A percentile compares a stretch with the other conserved stretches of the same genome.
Conservation (phyloP, 2,888 invertebrate species). For the Limnephilus auricula region DNA sequence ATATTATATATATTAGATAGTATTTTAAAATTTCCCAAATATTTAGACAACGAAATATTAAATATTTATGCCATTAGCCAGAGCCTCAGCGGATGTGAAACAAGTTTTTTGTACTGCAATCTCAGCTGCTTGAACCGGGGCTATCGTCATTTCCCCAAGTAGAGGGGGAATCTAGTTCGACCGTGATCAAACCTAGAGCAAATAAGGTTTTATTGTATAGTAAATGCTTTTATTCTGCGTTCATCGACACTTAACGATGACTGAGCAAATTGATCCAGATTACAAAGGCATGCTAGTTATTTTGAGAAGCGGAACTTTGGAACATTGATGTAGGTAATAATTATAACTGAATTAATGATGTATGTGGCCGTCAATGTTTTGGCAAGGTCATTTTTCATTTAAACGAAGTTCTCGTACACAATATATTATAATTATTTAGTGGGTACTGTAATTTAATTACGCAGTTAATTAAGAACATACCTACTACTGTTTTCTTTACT, state of each 20-base stretch:
- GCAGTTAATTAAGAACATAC: neutral
- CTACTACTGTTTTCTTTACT: neutral
- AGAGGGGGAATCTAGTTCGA: neutral
- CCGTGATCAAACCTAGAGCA: neutral
- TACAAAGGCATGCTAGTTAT: neutral
- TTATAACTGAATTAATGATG: neutral
- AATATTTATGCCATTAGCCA: neutral
- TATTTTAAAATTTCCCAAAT: neutral
- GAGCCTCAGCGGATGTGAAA: neutral
- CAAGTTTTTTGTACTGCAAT: neutral
- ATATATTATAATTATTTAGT: neutral
- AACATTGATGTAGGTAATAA: neutral
- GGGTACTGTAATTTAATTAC: neutral
- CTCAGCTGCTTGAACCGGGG: neutral
- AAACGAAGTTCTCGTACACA: neutral
- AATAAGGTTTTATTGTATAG: neutral
- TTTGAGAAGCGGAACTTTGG: neutral
- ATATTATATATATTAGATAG: neutral
- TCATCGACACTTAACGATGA: slow-evolving; percentile 2
- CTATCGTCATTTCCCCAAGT: neutral
- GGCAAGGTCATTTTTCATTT: neutral
- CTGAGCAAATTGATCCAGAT: neutral
- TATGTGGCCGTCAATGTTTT: neutral
- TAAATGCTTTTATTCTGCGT: neutral
- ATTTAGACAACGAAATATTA: neutral